Percentiles rank a stretch among this genome's conserved stretches.
Conservation (phyloP, 1,140 invertebrate species). For the Phymastichus coffea region DNA sequence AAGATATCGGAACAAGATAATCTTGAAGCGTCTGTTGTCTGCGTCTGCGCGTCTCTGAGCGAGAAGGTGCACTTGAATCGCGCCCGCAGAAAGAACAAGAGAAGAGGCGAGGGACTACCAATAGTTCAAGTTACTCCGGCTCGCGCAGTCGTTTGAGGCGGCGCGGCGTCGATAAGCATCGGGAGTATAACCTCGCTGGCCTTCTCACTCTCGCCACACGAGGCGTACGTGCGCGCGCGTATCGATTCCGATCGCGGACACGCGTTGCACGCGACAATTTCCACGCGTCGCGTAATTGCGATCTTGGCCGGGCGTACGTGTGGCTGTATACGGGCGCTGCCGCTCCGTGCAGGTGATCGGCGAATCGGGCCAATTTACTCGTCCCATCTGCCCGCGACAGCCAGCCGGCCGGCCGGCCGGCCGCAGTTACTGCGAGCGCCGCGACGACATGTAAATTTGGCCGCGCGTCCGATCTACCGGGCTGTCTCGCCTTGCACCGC, state of each 20-base stretch:
- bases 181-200: not conserved
- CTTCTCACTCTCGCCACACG: slow-evolving; percentile 3
- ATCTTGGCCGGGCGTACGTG: not conserved
- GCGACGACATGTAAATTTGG: slow-evolving; percentile 25
- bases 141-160: slow-evolving; percentile 15
- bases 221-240: not conserved
- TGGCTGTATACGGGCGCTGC: not conserved
- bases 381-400: slow-evolving; percentile 16
- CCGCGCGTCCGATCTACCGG: no score
- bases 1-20: slow-evolving; percentile 25
- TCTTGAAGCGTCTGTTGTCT: slow-evolving; percentile 11
- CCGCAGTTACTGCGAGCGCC: slow-evolving; percentile 15
- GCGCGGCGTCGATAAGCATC: slow-evolving; percentile 19
- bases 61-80: slow-evolving; percentile 8
- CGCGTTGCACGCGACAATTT: slow-evolving; percentile 18
- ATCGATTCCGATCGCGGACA: slow-evolving; percentile 19
- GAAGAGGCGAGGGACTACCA: not conserved
- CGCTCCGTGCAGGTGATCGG: slow-evolving; percentile 14
- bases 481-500: no score
- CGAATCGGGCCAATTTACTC: slow-evolving; percentile 22
- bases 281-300: no score
- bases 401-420: slow-evolving; percentile 22
- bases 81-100: not conserved
- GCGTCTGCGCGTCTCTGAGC: no score
- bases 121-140: slow-evolving; percentile 27